Conservation (phyloP, 2,113 vertebrate genomes). For the Zosterops pallidus region DNA sequence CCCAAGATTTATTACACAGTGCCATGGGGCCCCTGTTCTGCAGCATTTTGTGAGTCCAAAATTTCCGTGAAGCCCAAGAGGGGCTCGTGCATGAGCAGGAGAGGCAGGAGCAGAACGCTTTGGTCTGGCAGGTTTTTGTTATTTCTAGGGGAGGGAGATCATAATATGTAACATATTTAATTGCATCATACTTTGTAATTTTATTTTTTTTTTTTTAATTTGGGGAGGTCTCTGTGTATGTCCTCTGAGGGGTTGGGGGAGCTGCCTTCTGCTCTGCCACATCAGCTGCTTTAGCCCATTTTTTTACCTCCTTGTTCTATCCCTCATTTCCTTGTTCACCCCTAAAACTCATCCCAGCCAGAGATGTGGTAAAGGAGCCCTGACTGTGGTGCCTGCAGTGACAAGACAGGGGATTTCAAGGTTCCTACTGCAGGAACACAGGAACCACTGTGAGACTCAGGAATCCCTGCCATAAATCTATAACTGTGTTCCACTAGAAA, state of each 20-base stretch:
- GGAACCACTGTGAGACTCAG: neutral
- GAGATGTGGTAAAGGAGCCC: neutral
- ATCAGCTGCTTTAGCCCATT: neutral
- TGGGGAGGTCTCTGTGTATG: neutral
- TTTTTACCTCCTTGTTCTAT: neutral
- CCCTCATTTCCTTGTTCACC: too few species aligned
- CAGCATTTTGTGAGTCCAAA: constrained; percentile 50
- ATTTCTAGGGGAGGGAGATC: constrained; percentile 2
- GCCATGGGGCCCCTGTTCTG: constrained; percentile 52
- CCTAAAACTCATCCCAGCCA: neutral
- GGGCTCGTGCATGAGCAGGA: constrained; percentile 13
- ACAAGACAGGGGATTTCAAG: neutral
- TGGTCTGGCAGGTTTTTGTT: constrained; percentile 25
- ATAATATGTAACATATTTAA: constrained; percentile 53
- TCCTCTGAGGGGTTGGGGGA: neutral
- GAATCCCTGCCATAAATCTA: neutral
- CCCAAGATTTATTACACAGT: constrained; percentile 56
- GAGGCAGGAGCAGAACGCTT: constrained; percentile 20
- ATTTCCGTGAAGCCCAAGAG: constrained; percentile 40
- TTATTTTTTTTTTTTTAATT: neutral
- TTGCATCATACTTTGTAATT: constrained; percentile 12
- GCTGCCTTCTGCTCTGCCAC: neutral
- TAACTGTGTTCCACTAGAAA: neutral
- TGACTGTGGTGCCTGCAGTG: neutral
- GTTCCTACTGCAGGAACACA: neutral